These are phyloP conservation scores for Dolichallabes microphthalmus DNA, from an alignment of 2,113 vertebrate genomes.

Conservation along the genomic window DNA sequence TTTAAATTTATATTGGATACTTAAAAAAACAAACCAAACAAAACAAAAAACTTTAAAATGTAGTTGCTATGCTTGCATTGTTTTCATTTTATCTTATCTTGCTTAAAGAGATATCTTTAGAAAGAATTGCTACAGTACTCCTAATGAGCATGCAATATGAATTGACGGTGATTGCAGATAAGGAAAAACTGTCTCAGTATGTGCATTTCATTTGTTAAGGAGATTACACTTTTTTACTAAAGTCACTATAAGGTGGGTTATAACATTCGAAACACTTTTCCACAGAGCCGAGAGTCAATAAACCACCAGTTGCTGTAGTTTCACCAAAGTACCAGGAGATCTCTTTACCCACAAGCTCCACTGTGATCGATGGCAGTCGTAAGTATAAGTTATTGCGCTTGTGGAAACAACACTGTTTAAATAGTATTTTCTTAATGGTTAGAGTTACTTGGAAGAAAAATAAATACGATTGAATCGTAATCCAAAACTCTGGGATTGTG, in stretches of 20 bases:
- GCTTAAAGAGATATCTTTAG: neutral
- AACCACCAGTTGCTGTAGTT: slow-evolving; percentile 87
- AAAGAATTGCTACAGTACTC: neutral
- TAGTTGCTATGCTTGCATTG: neutral
- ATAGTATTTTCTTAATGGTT: neutral
- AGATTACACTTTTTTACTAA: neutral
- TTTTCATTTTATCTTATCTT: neutral
- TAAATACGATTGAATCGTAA: neutral
- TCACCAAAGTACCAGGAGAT: slow-evolving; percentile 92
- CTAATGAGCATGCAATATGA: neutral
- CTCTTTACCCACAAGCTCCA: slow-evolving; percentile 92
- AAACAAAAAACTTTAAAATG: neutral
- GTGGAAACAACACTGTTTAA: neutral
- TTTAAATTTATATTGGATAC: neutral
- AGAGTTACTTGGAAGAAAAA: neutral
- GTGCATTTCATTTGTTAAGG: neutral
- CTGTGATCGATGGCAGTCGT: slow-evolving; percentile 96
- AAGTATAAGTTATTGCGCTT: slow-evolving; percentile 68
- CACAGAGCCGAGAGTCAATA: slow-evolving; percentile 92
- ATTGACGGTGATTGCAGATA: neutral
- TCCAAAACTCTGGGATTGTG: neutral
- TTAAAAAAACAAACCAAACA: too few species aligned
- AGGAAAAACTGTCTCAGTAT: neutral
- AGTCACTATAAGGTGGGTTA: neutral
- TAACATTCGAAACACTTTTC: slow-evolving; percentile 48